Conservation (phyloP, 2,113 vertebrate species). For the Alligator sinensis region DNA sequence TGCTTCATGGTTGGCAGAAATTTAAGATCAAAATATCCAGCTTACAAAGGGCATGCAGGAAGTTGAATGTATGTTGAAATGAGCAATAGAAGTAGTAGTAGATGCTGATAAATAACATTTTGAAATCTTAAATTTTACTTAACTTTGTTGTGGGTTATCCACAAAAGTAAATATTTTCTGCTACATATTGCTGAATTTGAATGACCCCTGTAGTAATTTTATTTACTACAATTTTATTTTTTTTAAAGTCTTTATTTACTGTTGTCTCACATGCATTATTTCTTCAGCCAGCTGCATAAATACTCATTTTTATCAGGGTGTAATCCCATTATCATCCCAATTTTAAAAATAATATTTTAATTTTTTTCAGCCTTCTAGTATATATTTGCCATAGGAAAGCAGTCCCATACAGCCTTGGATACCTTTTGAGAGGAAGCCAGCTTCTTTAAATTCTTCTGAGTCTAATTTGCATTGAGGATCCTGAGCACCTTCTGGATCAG, state of each 20-base stretch:
- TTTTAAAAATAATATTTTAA: background rate
- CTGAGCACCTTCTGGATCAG: background rate
- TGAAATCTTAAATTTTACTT: background rate
- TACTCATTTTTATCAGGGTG: background rate
- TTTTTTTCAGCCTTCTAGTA: background rate
- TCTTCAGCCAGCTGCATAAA: background rate
- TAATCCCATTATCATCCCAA: background rate
- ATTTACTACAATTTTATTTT: too few relatives aligned
- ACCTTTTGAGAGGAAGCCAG: background rate
- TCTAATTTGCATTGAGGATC: too few relatives aligned
- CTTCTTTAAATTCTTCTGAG: background rate
- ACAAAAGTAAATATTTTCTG: background rate
- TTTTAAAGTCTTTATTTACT: background rate
- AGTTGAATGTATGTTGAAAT: background rate
- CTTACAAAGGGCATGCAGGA: background rate
- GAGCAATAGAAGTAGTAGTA: background rate
- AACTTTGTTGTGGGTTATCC: too few relatives aligned
- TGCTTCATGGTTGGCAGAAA: background rate
- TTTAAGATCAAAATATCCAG: background rate
- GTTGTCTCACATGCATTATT: background rate
- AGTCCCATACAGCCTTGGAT: rapidly evolving
- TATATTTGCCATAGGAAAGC: rapidly evolving
- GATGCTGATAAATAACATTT: background rate
- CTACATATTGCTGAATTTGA: background rate
- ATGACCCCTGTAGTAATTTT: too few relatives aligned